These are phyloP conservation scores for Nycticryphes semicollaris DNA, from an alignment of 2,113 vertebrate species.

Conservation along the genomic window DNA sequence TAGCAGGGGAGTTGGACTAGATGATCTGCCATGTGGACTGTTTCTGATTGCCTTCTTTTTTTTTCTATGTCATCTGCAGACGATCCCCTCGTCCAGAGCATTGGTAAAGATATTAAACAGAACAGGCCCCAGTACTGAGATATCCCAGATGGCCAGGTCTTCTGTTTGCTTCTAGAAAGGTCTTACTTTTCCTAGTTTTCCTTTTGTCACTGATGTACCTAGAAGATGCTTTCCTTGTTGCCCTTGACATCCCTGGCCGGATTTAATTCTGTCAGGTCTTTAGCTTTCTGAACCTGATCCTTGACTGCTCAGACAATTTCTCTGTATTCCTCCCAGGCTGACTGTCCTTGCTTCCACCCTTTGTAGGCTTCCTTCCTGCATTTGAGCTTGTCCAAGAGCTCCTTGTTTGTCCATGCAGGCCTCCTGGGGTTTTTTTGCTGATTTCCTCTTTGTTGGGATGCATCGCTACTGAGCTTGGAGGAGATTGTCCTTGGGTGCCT, in stretches of 20 bases:
- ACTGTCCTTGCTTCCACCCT: not conserved
- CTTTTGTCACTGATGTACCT: not conserved
- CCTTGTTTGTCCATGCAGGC: not conserved
- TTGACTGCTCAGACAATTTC: not conserved
- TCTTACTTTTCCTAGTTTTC: not conserved
- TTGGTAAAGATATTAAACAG: not conserved
- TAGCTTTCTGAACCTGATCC: not conserved
- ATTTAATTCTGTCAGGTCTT: not conserved
- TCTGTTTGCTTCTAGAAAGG: not conserved
- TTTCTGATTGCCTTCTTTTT: not conserved
- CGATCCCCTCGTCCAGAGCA: accelerated
- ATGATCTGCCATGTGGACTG: not conserved
- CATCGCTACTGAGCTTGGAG: not conserved
- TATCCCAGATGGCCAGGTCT: not conserved
- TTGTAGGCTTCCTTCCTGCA: not conserved
- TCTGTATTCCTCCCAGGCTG: not conserved
- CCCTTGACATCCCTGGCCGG: not conserved
- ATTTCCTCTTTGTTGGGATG: not conserved
- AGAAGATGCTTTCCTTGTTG: not conserved
- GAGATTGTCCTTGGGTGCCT: not conserved
- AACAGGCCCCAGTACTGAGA: accelerated
- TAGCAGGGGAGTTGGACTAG: too few species aligned
- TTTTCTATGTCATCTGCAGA: not conserved
- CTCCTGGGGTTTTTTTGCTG: not conserved
- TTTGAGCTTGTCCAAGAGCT: not conserved